Conservation (phyloP, 2,113 vertebrate genomes). For the Synodontis membranacea region DNA sequence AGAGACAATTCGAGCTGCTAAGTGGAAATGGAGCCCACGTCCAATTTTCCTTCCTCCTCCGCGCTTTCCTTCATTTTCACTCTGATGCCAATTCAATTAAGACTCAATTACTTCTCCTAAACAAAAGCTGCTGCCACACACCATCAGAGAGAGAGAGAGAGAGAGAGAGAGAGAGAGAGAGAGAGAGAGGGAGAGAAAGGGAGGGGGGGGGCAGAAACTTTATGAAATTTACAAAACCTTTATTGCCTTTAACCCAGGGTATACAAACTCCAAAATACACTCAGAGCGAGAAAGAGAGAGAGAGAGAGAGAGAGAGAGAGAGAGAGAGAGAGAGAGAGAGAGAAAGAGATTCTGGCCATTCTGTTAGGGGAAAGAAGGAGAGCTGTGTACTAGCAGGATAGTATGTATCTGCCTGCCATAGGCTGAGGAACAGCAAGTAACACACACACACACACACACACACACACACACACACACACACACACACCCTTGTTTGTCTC, state of each 20-base stretch:
- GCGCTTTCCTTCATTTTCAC: slow-evolving; percentile 55
- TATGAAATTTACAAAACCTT: too few relatives aligned
- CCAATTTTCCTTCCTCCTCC: slow-evolving; percentile 57
- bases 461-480: too few relatives aligned
- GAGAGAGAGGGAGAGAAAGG: background rate
- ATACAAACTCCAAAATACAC: too few relatives aligned
- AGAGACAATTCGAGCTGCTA: slow-evolving; percentile 52
- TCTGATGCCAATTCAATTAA: slow-evolving; percentile 85
- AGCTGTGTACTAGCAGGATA: too few relatives aligned
- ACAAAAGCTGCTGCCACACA: slow-evolving; percentile 61
- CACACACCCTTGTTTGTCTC: too few relatives aligned
- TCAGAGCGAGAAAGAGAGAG: background rate
- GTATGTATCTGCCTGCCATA: too few relatives aligned
- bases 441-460: too few relatives aligned
- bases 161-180: background rate
- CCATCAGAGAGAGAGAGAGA: background rate
- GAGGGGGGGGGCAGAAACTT: background rate
- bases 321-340: background rate
- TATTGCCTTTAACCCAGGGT: too few relatives aligned
- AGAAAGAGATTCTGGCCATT: too few relatives aligned
- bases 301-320: background rate
- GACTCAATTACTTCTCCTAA: slow-evolving; percentile 78
- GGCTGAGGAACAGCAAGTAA: too few relatives aligned
- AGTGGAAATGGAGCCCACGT: slow-evolving; percentile 61
- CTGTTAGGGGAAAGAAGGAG: too few relatives aligned